Percentiles rank a stretch among this genome's conserved stretches.
These are phyloP conservation scores for Syritta pipiens DNA, from an alignment of 2,888 invertebrate species.

Conservation along the genomic window DNA sequence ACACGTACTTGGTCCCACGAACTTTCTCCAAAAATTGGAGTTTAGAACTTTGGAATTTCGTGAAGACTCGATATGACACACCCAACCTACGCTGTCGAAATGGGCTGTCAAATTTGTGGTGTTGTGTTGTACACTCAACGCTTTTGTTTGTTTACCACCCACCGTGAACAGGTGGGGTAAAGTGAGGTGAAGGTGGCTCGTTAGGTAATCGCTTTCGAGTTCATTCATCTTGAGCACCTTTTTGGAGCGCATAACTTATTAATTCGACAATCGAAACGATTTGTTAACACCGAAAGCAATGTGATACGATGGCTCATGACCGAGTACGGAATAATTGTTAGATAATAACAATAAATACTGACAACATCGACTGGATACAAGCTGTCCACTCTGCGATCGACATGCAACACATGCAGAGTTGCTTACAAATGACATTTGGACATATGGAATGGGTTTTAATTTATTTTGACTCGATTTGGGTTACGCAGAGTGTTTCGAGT, in stretches of 20 bases:
- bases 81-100: neutral
- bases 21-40: slow-evolving; percentile 57
- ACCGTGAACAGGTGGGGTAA: slow-evolving; percentile 23
- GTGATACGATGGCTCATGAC: slow-evolving; percentile 30
- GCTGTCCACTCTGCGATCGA: slow-evolving; percentile 5
- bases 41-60: neutral
- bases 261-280: slow-evolving; percentile 42
- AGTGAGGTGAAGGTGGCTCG: slow-evolving; percentile 18
- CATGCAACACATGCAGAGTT: slow-evolving; percentile 23
- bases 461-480: slow-evolving; percentile 1
- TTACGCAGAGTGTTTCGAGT: no score
- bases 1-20: neutral
- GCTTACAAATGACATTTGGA: slow-evolving; percentile 22
- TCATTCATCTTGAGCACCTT: slow-evolving; percentile 48
- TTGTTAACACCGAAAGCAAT: slow-evolving; percentile 37
- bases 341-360: slow-evolving; percentile 35
- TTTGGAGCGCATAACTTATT: slow-evolving; percentile 35
- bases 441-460: slow-evolving; percentile 3
- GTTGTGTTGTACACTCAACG: neutral
- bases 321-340: slow-evolving; percentile 30
- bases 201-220: slow-evolving; percentile 50
- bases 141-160: neutral
- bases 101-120: no score
- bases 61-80: neutral
- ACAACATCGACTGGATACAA: slow-evolving; percentile 7